These are phyloP conservation scores for Meiosimyza decipiens DNA, from an alignment of 2,888 invertebrate species.

Conservation along the genomic window DNA sequence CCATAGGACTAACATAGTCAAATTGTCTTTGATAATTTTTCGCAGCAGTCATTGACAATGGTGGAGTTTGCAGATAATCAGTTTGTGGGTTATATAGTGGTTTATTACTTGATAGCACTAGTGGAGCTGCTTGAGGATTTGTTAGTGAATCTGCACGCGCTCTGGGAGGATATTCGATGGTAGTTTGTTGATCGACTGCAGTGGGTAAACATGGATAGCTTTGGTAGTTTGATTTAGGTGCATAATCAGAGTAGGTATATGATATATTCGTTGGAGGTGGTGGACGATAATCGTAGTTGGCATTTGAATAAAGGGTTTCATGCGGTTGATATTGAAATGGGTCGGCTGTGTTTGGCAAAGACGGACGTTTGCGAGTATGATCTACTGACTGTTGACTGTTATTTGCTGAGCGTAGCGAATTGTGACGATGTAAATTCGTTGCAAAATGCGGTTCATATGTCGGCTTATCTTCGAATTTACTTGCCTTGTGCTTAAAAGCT, in stretches of 20 bases:
- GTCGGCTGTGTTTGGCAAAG: slow-evolving; percentile 62
- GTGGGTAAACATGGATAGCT: slow-evolving; percentile 68
- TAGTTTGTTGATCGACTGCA: slow-evolving; percentile 66
- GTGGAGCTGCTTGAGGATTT: slow-evolving; percentile 62
- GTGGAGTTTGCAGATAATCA: slow-evolving; percentile 29
- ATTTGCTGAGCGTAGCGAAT: slow-evolving; percentile 54
- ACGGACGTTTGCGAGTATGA: slow-evolving; percentile 61
- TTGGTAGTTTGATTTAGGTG: slow-evolving; percentile 48
- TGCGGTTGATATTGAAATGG: slow-evolving; percentile 46
- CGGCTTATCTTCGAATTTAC: slow-evolving; percentile 70
- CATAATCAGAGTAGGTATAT: slow-evolving; percentile 57
- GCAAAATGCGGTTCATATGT: slow-evolving; percentile 52
- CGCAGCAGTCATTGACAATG: slow-evolving; percentile 2
- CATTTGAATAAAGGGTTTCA: background rate
- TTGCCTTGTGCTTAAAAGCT: slow-evolving; percentile 68
- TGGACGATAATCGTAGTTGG: slow-evolving; percentile 36
- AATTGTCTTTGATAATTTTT: slow-evolving; percentile 41
- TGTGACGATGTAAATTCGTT: slow-evolving; percentile 56
- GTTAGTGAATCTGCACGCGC: slow-evolving; percentile 56
- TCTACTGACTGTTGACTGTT: slow-evolving; percentile 45
- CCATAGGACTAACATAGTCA: slow-evolving; percentile 53
- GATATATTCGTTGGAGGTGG: slow-evolving; percentile 60
- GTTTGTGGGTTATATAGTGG: slow-evolving; percentile 53
- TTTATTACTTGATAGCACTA: slow-evolving; percentile 60
- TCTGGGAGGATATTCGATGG: slow-evolving; percentile 66